Evolutionary conservation across 2,113 vertebrate genomes (phyloP).

Genomic region (Proteles cristata): DNA sequence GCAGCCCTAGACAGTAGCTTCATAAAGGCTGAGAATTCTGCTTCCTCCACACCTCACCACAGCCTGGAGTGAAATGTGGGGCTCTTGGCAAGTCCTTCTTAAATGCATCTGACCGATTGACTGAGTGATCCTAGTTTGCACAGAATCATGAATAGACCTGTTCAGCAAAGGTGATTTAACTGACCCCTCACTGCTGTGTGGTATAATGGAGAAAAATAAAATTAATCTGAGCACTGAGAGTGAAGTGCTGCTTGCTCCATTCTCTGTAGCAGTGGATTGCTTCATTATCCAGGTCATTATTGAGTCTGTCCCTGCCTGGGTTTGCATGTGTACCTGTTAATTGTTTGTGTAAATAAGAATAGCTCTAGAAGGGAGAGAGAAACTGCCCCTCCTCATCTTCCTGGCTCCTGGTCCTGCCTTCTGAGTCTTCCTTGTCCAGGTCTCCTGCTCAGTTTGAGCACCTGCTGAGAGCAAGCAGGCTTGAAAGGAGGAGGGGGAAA

Average conservation of each 20-base stretch:
- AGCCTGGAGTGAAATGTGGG: neutral
- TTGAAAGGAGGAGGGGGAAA: neutral
- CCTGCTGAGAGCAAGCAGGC: neutral
- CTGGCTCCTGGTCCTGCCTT: neutral
- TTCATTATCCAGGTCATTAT: neutral
- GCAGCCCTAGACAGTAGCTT: neutral
- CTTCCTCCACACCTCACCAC: neutral
- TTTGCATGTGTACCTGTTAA: neutral
- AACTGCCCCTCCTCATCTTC: neutral
- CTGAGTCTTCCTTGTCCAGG: neutral
- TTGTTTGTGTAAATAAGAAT: neutral
- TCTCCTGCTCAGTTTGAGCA: neutral
- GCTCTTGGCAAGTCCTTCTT: neutral
- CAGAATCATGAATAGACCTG: neutral
- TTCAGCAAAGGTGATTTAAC: neutral
- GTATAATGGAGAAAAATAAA: neutral
- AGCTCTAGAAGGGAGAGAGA: neutral
- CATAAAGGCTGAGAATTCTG: neutral
- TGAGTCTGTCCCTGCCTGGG: neutral
- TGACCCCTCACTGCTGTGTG: too few species aligned
- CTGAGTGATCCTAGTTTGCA: neutral
- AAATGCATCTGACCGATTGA: neutral
- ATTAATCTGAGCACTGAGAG: neutral
- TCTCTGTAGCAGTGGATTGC: neutral
- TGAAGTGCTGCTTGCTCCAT: fast-evolving